Conservation (phyloP, 2,888 invertebrate species). For the Elgonia sp. region DNA sequence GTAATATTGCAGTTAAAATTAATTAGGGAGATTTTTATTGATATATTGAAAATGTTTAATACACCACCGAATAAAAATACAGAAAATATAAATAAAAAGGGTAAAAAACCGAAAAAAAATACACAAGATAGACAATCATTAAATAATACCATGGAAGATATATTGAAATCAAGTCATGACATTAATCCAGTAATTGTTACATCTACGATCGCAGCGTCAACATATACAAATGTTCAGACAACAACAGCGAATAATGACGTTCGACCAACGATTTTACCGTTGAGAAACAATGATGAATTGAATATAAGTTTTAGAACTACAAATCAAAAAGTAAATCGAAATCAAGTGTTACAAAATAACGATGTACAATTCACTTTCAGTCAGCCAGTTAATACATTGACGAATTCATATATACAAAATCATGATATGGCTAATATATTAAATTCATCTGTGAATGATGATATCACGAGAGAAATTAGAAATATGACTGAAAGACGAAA, state of each 20-base stretch:
- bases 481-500: conserved; percentile 11
- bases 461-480: neutral
- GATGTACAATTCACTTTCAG: conserved; percentile 15
- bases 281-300: neutral
- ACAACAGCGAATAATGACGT: neutral
- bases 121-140: neutral
- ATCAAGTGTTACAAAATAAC: neutral
- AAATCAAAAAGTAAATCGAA: neutral
- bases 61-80: conserved; percentile 11
- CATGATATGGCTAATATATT: neutral
- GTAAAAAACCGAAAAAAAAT: neutral
- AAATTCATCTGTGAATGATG: neutral
- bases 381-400: neutral
- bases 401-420: neutral
- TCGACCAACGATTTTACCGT: neutral
- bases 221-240: neutral
- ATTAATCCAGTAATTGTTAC: neutral
- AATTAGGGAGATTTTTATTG: no score
- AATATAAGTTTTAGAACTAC: neutral
- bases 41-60: conserved; percentile 22
- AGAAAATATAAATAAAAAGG: neutral
- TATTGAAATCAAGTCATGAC: neutral
- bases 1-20: neutral
- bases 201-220: neutral
- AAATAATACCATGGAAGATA: neutral